These are phyloP conservation scores for Catharus minimus DNA, from an alignment of 2,113 vertebrate genomes.

Conservation along the genomic window DNA sequence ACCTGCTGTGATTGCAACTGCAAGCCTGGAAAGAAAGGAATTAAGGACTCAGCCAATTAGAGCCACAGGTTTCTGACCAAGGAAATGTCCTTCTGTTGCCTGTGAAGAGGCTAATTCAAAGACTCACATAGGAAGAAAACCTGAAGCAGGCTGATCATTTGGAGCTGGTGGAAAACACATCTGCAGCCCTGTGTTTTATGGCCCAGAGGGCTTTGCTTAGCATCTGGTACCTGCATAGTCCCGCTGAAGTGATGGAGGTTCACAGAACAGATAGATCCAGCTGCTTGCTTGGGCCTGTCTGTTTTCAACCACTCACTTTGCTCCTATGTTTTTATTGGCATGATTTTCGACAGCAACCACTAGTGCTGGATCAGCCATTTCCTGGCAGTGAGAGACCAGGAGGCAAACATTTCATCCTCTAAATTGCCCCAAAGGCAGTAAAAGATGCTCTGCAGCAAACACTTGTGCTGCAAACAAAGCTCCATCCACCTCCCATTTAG, in stretches of 20 bases:
- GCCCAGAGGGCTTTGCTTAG: constrained; percentile 3
- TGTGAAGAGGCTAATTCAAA: neutral
- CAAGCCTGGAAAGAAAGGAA: neutral
- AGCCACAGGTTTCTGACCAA: neutral
- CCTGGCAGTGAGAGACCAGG: neutral
- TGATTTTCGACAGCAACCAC: neutral
- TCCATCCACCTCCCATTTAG: neutral
- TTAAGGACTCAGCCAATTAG: neutral
- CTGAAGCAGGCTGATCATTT: neutral
- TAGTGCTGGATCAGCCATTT: constrained; percentile 15
- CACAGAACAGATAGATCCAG: neutral
- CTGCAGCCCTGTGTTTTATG: neutral
- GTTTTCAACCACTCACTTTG: neutral
- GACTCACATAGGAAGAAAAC: neutral
- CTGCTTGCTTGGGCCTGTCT: neutral
- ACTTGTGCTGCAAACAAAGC: neutral
- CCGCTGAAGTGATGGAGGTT: neutral
- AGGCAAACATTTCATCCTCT: constrained; percentile 20
- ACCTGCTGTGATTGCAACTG: neutral
- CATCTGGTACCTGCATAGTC: neutral
- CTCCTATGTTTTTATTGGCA: neutral
- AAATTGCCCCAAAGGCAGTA: neutral
- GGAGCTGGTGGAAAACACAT: neutral
- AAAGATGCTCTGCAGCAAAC: neutral
- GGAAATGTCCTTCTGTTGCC: neutral